Evolutionary conservation across 2,888 invertebrate species (phyloP).

Genomic region (Aromia moschata): DNA sequence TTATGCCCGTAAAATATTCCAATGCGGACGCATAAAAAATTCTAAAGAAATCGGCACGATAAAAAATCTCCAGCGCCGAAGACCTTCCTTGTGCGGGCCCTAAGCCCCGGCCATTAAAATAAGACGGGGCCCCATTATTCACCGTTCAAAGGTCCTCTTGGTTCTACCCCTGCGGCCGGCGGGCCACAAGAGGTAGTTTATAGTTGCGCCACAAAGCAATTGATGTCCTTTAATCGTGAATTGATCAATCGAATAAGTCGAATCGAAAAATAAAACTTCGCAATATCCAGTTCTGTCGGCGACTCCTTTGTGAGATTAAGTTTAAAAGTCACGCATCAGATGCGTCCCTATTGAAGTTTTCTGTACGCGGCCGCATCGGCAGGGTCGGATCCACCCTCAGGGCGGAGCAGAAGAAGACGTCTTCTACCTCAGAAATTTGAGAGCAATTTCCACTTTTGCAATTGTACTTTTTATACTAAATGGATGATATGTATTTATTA

Average conservation of each 20-base stretch:
- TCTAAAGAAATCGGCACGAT: constrained; percentile 20
- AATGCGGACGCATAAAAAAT: background rate
- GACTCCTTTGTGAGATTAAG: constrained; percentile 53
- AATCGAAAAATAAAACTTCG: constrained; percentile 52
- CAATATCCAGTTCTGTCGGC: constrained; percentile 52
- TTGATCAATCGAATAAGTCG: constrained; percentile 54
- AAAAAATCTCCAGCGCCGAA: background rate
- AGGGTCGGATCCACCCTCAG: too few species aligned
- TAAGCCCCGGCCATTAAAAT: background rate
- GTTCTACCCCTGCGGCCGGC: constrained; percentile 5
- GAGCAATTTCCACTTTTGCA: too few species aligned
- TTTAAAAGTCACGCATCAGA: constrained; percentile 57
- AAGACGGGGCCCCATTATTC: constrained; percentile 9
- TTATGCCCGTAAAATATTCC: constrained; percentile 8
- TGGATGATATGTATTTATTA: too few species aligned
- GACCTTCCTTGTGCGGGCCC: background rate
- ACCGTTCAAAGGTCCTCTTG: constrained; percentile 2
- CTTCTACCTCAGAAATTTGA: too few species aligned
- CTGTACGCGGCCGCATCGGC: constrained; percentile 22
- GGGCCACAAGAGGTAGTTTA: constrained; percentile 21
- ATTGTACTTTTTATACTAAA: too few species aligned
- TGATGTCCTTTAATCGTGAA: constrained; percentile 55
- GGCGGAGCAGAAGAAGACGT: too few species aligned
- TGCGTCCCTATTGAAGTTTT: constrained; percentile 40
- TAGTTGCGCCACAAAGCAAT: constrained; percentile 50